phyloP scores from a whole-genome alignment of 2,113 vertebrate species.

The Sinocyclocheilus maitianheensis region DNA sequence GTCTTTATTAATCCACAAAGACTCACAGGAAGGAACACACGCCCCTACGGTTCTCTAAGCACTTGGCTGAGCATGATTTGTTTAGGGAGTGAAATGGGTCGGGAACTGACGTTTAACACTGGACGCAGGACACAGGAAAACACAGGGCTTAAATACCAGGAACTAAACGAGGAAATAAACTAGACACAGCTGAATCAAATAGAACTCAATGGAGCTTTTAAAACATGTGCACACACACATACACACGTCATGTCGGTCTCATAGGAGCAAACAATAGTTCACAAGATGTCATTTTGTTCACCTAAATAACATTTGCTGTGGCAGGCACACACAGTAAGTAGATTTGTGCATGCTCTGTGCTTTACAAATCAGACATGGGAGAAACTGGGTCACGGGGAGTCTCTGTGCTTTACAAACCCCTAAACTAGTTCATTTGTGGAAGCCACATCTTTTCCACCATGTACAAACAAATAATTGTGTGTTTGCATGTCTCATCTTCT shows the following conservation, averaged over 20 bases:
- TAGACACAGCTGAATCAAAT: too few species aligned
- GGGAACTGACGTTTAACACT: too few species aligned
- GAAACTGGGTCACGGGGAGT: too few species aligned
- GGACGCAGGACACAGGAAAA: too few species aligned
- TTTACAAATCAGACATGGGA: too few species aligned
- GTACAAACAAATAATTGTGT: conserved; percentile 21
- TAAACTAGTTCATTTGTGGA: conserved; percentile 15
- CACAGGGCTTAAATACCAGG: too few species aligned
- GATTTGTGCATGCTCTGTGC: conserved; percentile 16
- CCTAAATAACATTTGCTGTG: conserved; percentile 15
- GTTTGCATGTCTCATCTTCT: background rate
- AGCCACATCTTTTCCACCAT: conserved; percentile 1
- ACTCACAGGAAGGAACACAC: too few species aligned
- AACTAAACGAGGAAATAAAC: too few species aligned
- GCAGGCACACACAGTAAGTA: conserved; percentile 12
- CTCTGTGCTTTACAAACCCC: background rate
- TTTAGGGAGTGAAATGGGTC: conserved; percentile 62
- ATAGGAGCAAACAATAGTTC: conserved; percentile 52
- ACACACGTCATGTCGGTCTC: background rate
- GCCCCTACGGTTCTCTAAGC: conserved; percentile 62
- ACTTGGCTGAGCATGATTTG: conserved; percentile 69
- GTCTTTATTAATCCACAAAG: too few species aligned
- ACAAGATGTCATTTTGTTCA: conserved; percentile 19
- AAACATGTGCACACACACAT: conserved; percentile 41
- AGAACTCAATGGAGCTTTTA: conserved; percentile 54